Percentiles rank a stretch among this genome's conserved stretches.
Conservation (phyloP, 2,113 vertebrate species). For the Sylvicapra grimmia region DNA sequence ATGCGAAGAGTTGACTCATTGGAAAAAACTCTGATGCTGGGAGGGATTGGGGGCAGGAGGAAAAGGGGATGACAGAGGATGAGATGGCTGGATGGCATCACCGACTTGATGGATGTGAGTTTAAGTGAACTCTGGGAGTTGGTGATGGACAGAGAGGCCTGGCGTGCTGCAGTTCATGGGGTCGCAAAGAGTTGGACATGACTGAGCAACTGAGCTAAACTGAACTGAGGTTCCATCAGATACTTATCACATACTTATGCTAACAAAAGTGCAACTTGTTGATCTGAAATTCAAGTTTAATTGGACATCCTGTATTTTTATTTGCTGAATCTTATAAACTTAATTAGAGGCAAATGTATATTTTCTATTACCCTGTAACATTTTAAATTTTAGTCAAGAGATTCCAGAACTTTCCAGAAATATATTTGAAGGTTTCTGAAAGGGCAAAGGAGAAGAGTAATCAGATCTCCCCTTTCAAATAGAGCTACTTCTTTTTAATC, state of each 20-base stretch:
- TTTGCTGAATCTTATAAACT: not conserved
- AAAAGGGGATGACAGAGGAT: no score
- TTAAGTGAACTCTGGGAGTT: no score
- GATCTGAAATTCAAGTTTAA: conserved; percentile 35
- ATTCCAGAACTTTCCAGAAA: not conserved
- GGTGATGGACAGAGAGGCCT: no score
- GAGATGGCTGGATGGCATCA: no score
- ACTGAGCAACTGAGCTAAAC: no score
- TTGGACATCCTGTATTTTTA: not conserved
- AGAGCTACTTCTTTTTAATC: not conserved
- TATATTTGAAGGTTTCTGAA: not conserved
- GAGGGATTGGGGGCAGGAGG: no score
- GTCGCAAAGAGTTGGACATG: fast-evolving
- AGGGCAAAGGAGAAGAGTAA: not conserved
- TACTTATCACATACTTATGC: not conserved
- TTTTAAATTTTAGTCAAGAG: not conserved
- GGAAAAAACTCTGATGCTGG: no score
- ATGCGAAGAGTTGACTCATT: no score
- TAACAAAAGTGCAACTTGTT: not conserved
- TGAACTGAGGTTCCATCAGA: not conserved
- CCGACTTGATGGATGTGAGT: fast-evolving
- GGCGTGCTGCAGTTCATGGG: no score
- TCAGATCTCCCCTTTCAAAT: not conserved
- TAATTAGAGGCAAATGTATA: not conserved
- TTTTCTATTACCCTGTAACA: not conserved